Base-by-base conservation (phyloP, 2,797 vertebrate species). In the Xenentodon cancila region DNA sequence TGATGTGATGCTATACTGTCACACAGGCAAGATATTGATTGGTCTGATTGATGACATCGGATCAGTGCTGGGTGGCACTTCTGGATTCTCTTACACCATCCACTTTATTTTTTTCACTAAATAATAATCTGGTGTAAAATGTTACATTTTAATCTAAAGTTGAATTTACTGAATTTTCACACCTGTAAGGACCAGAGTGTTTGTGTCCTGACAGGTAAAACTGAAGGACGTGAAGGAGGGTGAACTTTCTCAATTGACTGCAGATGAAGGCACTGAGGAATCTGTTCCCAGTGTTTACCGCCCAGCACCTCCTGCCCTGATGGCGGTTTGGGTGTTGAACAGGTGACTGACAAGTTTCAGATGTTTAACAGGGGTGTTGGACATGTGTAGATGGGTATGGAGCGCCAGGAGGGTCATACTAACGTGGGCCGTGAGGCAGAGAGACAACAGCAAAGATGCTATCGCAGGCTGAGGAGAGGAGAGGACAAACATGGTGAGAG, bases 391-490 rank as follows among this genome's bases (percentile, higher is more conserved):
- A 59, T 20, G 54, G 18, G 51, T 22, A 64, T 13, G 1, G 52
- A 74, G 34, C 54, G 48, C 76, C 68, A 77, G 81, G 88, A 84
- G 78, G 78, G 61, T 86, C 79, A 91, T 93, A 95, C 94, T 95
- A 92, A 95, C 94, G 92, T 95, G 92, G 92, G 84, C 93, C 93
- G 60, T 93, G 93, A 65, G 94, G 92, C 49, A 94, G 89, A 79
- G 92, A 86, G 71, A 94, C 91, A 66, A 92, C 88, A 77, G 91
- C 88, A 91, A 95, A 94, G 91, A 94, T 87, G 77, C 88, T 88
- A 89, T 94, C 93, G 72, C 91, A 91, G 90, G 92, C 93, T 95
- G 92, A 25, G 44, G 68, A 51, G 56, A 8, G 46, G 40, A 68
- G 51, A 80, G 62, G 48, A 73, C 44, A 68, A 62, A 76, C 48